Evolutionary conservation across 2,888 invertebrate species (phyloP).

Genomic region (Hydriomena furcata): DNA sequence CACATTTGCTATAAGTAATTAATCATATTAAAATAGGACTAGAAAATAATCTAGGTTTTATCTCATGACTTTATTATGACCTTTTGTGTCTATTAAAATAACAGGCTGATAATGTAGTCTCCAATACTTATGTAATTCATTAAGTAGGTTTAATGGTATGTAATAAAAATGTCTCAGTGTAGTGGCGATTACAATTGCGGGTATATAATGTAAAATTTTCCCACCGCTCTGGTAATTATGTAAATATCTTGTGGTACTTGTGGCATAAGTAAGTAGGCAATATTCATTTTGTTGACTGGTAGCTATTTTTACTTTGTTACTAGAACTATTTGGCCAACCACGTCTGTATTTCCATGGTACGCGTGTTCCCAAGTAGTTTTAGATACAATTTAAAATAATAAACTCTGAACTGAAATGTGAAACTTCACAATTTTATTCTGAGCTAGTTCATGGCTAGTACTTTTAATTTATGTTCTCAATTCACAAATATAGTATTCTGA

Average conservation of each 20-base stretch:
- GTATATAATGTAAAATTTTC: constrained; percentile 60
- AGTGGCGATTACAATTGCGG: constrained; percentile 66
- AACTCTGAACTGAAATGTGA: not conserved
- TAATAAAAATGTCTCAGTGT: constrained; percentile 54
- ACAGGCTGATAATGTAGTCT: constrained; percentile 39
- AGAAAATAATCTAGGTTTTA: constrained; percentile 33
- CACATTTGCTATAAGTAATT: constrained; percentile 41
- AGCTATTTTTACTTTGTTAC: constrained; percentile 28
- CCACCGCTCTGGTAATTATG: constrained; percentile 69
- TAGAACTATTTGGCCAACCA: constrained; percentile 19
- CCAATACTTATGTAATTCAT: constrained; percentile 25
- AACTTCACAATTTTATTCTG: not conserved
- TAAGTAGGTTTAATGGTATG: constrained; percentile 26
- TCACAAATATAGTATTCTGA: not conserved
- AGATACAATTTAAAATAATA: constrained; percentile 14
- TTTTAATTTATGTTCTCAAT: constrained; percentile 5
- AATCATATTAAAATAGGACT: constrained; percentile 24
- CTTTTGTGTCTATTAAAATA: constrained; percentile 29
- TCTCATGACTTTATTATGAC: constrained; percentile 36
- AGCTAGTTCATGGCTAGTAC: not conserved
- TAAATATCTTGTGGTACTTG: constrained; percentile 49
- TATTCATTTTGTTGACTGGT: constrained; percentile 31
- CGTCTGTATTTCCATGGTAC: not conserved
- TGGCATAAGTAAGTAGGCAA: too few species aligned
- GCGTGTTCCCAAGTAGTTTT: constrained; percentile 13